Percentiles rank a stretch among this genome's conserved stretches.
These are phyloP conservation scores for Acromyrmex heyeri DNA, from an alignment of 1,140 invertebrate genomes.

Conservation along the genomic window DNA sequence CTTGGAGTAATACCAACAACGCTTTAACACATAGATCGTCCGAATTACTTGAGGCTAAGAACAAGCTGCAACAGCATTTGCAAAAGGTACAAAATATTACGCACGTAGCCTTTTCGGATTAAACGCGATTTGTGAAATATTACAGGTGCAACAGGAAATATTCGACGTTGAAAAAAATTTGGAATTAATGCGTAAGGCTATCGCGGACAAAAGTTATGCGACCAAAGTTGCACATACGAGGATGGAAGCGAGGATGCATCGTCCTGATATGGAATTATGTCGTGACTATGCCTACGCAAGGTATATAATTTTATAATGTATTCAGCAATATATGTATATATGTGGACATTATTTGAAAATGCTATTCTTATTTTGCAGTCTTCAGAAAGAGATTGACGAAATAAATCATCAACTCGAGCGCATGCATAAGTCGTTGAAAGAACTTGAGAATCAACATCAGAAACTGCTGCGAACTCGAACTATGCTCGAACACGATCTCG, in stretches of 20 bases:
- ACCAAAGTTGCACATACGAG: slow-evolving; percentile 94
- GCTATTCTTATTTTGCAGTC: slow-evolving; percentile 84
- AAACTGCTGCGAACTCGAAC: slow-evolving; percentile 93
- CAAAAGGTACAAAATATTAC: slow-evolving; percentile 84
- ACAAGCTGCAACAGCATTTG: slow-evolving; percentile 92
- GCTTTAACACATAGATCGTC: slow-evolving; percentile 91
- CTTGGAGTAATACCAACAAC: slow-evolving; percentile 95
- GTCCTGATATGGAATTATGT: slow-evolving; percentile 94
- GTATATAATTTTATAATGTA: slow-evolving; percentile 82
- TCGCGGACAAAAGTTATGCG: slow-evolving; percentile 91
- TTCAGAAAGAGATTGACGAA: slow-evolving; percentile 95
- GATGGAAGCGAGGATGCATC: slow-evolving; percentile 89
- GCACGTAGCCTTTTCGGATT: background rate
- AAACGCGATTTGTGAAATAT: slow-evolving; percentile 36
- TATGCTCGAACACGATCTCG: slow-evolving; percentile 94
- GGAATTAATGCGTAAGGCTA: slow-evolving; percentile 89
- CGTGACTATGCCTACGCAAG: slow-evolving; percentile 94
- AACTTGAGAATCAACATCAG: slow-evolving; percentile 95
- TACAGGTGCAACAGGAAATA: slow-evolving; percentile 89
- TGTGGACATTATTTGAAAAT: slow-evolving; percentile 2
- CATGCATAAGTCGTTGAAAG: slow-evolving; percentile 92
- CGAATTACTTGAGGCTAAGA: slow-evolving; percentile 94
- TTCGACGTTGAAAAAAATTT: slow-evolving; percentile 89
- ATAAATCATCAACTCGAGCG: slow-evolving; percentile 94
- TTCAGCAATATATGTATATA: background rate